Base-by-base conservation (phyloP, 2,113 vertebrate genomes). In the Pomatorhinus ruficollis region DNA sequence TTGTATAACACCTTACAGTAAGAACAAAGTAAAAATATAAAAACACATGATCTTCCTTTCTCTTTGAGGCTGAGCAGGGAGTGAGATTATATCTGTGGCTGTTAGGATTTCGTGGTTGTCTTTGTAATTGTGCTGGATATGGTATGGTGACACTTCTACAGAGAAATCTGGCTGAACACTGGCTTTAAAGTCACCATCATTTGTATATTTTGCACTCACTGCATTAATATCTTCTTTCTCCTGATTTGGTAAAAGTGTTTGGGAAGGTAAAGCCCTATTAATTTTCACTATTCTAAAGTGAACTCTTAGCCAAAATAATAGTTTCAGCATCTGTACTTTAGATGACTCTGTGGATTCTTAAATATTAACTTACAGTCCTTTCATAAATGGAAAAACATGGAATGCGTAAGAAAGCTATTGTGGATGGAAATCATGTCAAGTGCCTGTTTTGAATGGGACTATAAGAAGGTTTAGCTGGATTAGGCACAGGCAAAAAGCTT, bases 381-480 rank as follows among this genome's bases (percentile, higher is more conserved):
- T 84, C 30, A 64, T 82, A 89, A 94, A 64, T 57, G 25, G 40
- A 33, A 68, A 37, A 76, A 27, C 16, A 52, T 87, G 72, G 49
- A 89, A 56, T 22, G 49, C 45, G 44, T 82, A 85, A 83, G 40
- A 87, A 89, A 65, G 57, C 57, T 79, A 50, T 79, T 87, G 74
- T 54, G 63, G 61, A 72, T 89, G 54, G 42, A 91, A 95, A 57
- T 89, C 44, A 37, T 61, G 37, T 89, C 61, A 89, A 87, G 47
- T 28, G 45, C 77, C 65, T 89, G 3, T 91, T 95, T 53, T 49
- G 30, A 93, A 75, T 85, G 59, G 33, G 75, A 85, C 37, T 90
- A 50, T 79, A 89, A 96, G 89, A 87, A 57, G 66, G 81, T 93
- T 96, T 94, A 95, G 57, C 87, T 87, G 94, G 93, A 93, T 94